A percentile compares a stretch with the other conserved stretches of the same genome.
Conservation (phyloP, 1,140 invertebrate species). For the Chironomus tepperi region DNA sequence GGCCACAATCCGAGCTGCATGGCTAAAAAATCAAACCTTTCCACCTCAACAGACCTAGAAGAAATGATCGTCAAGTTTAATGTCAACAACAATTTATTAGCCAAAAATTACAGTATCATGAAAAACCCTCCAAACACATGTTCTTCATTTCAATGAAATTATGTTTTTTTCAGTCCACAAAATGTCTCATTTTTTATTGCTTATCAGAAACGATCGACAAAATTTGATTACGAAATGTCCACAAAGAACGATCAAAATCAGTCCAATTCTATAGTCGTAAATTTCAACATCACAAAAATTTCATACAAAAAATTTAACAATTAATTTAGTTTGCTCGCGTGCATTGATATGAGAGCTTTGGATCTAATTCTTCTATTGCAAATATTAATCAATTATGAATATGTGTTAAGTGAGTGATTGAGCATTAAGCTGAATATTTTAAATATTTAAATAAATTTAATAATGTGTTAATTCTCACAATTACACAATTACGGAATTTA, state of each 20-base stretch:
- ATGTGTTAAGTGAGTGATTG: not conserved
- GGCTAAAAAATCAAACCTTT: too few relatives aligned
- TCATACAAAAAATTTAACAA: not conserved
- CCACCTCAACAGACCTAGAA: too few relatives aligned
- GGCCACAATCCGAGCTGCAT: too few relatives aligned
- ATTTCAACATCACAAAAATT: slow-evolving; percentile 20
- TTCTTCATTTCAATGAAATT: slow-evolving; percentile 20
- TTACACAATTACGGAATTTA: too few relatives aligned
- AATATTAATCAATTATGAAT: not conserved
- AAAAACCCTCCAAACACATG: not conserved
- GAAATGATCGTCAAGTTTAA: too few relatives aligned
- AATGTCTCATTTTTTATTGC: not conserved
- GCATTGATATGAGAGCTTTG: slow-evolving; percentile 1
- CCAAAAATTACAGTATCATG: not conserved
- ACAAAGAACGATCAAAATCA: not conserved
- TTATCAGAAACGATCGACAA: not conserved
- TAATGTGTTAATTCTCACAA: not conserved
- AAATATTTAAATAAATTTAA: not conserved
- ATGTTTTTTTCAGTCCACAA: not conserved
- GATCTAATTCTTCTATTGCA: not conserved
- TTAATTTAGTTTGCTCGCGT: not conserved
- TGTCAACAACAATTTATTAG: not conserved
- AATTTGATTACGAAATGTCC: not conserved
- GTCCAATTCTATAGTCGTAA: not conserved
- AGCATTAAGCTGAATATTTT: not conserved